Conservation (phyloP, 2,797 vertebrate species). For the Acrocephalus scirpaceus region DNA sequence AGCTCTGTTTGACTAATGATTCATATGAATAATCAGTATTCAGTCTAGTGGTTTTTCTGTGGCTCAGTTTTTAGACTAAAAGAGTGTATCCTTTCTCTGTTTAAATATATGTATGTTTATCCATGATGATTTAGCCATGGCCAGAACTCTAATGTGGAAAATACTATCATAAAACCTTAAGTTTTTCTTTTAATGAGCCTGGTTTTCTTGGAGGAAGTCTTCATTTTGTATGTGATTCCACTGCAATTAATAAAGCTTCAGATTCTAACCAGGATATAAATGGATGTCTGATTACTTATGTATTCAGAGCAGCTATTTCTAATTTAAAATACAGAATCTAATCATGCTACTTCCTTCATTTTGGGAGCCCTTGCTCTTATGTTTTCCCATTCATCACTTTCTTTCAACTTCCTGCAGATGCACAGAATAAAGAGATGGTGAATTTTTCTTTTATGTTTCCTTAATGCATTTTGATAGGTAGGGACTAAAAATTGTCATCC, state of each 20-base stretch:
- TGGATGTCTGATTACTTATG: slow-evolving; percentile 56
- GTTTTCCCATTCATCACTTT: slow-evolving; percentile 66
- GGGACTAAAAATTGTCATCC: slow-evolving; percentile 7
- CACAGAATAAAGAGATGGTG: not conserved
- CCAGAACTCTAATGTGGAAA: slow-evolving; percentile 41
- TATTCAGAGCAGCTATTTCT: slow-evolving; percentile 60
- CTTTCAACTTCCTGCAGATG: slow-evolving; percentile 66
- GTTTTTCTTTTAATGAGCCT: slow-evolving; percentile 35
- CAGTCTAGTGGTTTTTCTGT: slow-evolving; percentile 49
- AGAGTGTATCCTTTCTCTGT: slow-evolving; percentile 47
- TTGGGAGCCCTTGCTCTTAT: slow-evolving; percentile 52
- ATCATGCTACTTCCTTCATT: slow-evolving; percentile 43
- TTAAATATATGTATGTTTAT: slow-evolving; percentile 42
- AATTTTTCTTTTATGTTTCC: slow-evolving; percentile 49
- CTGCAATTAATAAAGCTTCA: slow-evolving; percentile 61
- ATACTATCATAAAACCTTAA: slow-evolving; percentile 36
- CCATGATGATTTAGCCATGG: not conserved
- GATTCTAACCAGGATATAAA: slow-evolving; percentile 45
- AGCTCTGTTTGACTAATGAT: slow-evolving; percentile 62
- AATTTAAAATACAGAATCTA: slow-evolving; percentile 69
- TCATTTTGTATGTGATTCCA: slow-evolving; percentile 50
- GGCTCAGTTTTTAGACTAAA: slow-evolving; percentile 50
- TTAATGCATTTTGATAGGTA: slow-evolving; percentile 51
- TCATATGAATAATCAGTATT: slow-evolving; percentile 51
- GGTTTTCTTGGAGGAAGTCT: slow-evolving; percentile 30